Evolutionary conservation across 2,113 vertebrate species (phyloP).

Genomic region (Falcunculus frontatus): DNA sequence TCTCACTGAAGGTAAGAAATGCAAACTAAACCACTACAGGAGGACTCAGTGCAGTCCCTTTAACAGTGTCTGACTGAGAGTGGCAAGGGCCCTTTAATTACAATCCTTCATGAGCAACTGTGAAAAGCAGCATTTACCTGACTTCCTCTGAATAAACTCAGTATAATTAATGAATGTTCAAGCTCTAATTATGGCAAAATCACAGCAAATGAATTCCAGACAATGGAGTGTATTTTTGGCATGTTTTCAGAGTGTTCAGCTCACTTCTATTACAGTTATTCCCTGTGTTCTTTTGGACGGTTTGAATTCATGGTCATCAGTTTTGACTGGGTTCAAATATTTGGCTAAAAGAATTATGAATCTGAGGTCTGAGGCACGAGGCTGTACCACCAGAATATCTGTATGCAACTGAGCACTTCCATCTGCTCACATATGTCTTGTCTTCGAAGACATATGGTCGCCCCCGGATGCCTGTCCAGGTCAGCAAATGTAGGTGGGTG

Average conservation of each 20-base stretch:
- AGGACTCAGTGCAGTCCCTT: neutral
- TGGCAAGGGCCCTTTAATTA: neutral
- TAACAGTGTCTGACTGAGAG: neutral
- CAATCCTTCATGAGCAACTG: neutral
- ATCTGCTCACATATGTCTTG: neutral
- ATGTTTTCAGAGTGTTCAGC: neutral
- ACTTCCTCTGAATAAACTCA: constrained; percentile 11
- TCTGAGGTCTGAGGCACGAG: neutral
- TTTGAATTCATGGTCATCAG: neutral
- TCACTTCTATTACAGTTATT: neutral
- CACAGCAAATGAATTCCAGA: constrained; percentile 12
- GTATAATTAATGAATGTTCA: constrained; percentile 34
- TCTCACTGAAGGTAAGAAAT: too few species aligned
- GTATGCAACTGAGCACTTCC: neutral
- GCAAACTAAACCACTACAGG: too few species aligned
- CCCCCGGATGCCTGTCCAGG: neutral
- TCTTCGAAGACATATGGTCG: neutral
- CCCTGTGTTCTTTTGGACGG: neutral
- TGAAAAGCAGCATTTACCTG: constrained; percentile 23
- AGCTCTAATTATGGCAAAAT: constrained; percentile 21
- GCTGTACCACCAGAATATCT: neutral
- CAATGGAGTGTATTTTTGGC: neutral
- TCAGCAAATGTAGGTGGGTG: neutral
- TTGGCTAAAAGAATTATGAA: neutral
- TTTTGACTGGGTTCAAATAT: neutral